Evolutionary conservation across 2,113 vertebrate genomes (phyloP).

Genomic region (Petaurus breviceps): DNA sequence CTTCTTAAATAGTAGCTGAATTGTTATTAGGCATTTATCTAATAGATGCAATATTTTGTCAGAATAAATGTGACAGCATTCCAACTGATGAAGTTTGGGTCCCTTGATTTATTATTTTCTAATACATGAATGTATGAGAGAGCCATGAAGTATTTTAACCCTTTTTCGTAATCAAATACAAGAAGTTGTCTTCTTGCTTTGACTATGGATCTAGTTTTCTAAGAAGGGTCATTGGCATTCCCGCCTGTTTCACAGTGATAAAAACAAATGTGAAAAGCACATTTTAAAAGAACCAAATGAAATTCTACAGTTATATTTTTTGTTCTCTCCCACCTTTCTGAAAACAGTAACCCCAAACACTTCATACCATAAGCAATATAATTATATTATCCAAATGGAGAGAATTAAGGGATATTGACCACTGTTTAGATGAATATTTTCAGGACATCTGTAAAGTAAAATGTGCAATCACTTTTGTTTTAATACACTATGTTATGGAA

Average conservation of each 20-base stretch:
- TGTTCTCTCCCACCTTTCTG: slow-evolving; percentile 9
- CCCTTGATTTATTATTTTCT: slow-evolving; percentile 6
- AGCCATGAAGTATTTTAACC: not conserved
- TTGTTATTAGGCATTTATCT: not conserved
- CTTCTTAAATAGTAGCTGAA: not conserved
- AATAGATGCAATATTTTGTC: not conserved
- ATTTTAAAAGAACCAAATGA: slow-evolving; percentile 45
- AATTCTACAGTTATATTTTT: not conserved
- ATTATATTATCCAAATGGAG: not conserved
- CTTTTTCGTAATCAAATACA: slow-evolving; percentile 9
- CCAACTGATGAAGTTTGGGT: not conserved
- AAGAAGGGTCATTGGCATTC: not conserved
- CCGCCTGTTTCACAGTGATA: not conserved
- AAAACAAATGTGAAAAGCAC: not conserved
- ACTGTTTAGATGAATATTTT: not conserved
- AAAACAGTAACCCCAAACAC: not conserved
- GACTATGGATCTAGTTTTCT: not conserved
- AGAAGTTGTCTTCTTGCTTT: slow-evolving; percentile 17
- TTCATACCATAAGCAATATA: slow-evolving; percentile 2
- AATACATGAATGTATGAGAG: not conserved
- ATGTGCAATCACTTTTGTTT: not conserved
- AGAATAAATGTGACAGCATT: not conserved
- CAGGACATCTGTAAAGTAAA: slow-evolving; percentile 22
- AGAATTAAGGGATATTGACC: not conserved
- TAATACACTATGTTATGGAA: not conserved